Conservation (phyloP, 2,113 vertebrate genomes). For the Lophius piscatorius region DNA sequence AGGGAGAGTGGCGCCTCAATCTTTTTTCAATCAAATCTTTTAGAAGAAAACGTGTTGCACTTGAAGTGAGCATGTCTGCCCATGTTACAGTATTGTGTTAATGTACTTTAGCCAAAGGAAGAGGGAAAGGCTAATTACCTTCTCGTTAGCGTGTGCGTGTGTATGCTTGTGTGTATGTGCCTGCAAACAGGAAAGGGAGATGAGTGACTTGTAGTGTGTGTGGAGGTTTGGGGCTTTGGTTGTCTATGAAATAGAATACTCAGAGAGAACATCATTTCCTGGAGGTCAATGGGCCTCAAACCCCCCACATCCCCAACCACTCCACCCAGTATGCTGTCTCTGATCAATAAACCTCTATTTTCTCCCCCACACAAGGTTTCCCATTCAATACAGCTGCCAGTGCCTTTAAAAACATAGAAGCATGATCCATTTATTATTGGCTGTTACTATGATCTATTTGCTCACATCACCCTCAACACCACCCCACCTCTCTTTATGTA, state of each 20-base stretch:
- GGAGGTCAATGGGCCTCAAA: constrained; percentile 70
- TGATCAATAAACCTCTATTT: constrained; percentile 85
- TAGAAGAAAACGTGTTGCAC: constrained; percentile 16
- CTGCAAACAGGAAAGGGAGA: not conserved
- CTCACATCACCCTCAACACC: constrained; percentile 52
- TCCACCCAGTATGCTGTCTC: constrained; percentile 67
- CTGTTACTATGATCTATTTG: constrained; percentile 81
- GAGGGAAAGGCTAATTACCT: not conserved
- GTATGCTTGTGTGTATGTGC: constrained; percentile 6
- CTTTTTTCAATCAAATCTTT: constrained; percentile 39
- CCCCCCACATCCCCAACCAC: constrained; percentile 28
- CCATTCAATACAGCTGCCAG: constrained; percentile 81
- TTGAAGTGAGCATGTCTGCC: constrained; percentile 14
- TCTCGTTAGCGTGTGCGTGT: not conserved
- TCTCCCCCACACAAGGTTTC: constrained; percentile 79
- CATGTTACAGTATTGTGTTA: not conserved
- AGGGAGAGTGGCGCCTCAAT: constrained; percentile 51
- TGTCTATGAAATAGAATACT: constrained; percentile 74
- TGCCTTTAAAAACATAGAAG: constrained; percentile 79
- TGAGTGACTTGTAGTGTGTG: constrained; percentile 28
- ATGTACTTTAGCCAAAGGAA: constrained; percentile 14
- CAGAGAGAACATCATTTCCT: constrained; percentile 76
- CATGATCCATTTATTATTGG: constrained; percentile 84
- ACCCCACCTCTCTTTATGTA: constrained; percentile 67
- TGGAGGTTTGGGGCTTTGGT: constrained; percentile 24